Evolutionary conservation across 2,797 vertebrate species (phyloP).

Genomic region (Characodon lateralis): DNA sequence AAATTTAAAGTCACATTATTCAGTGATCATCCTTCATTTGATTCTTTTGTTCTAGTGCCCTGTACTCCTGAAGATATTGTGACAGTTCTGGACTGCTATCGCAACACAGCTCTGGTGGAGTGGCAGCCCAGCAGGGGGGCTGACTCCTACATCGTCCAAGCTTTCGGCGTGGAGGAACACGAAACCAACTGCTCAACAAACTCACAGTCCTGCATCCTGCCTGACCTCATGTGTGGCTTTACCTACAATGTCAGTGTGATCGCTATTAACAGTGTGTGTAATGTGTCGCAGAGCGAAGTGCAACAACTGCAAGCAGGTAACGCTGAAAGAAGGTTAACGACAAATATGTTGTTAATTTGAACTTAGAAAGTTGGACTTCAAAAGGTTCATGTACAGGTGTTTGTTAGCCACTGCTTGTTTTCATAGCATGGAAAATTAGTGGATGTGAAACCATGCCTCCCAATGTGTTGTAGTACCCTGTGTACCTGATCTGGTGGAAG

Average conservation of each 20-base stretch:
- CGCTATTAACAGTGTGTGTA: constrained; percentile 71
- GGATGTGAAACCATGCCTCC: background rate
- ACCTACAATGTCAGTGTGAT: constrained; percentile 79
- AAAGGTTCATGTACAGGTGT: background rate
- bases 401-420: background rate
- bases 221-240: constrained; percentile 74
- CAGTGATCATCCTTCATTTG: background rate
- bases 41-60: constrained; percentile 64
- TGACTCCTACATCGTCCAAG: constrained; percentile 72
- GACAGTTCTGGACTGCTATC: constrained; percentile 60
- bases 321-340: background rate
- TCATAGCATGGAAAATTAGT: background rate
- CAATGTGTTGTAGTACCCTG: constrained; percentile 73
- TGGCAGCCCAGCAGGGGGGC: constrained; percentile 73
- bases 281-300: constrained; percentile 58
- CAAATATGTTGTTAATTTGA: background rate
- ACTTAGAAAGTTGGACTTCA: background rate
- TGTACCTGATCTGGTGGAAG: constrained; percentile 60
- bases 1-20: background rate
- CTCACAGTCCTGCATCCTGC: constrained; percentile 66
- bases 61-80: constrained; percentile 73
- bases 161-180: constrained; percentile 57
- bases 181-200: constrained; percentile 65
- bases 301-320: constrained; percentile 71
- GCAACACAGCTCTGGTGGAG: constrained; percentile 62